Evolutionary conservation across 64 coral and sea anemone species (phyloP), one percentile per base, ranked within the genome.

Genomic region (Orbicella faveolata): DNA sequence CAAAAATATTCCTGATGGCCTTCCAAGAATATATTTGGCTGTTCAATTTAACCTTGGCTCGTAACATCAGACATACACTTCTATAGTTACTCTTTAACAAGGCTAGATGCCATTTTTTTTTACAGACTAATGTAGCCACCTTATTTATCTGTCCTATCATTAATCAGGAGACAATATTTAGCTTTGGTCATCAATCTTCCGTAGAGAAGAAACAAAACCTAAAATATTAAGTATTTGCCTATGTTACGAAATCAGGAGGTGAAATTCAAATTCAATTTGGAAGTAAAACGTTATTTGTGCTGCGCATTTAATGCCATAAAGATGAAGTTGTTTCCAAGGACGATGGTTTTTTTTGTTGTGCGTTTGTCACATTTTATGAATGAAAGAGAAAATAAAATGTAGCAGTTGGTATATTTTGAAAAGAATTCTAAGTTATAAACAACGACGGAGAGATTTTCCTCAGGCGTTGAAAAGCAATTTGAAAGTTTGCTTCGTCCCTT

Each of bases 401-500:
- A 12, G 7, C n/a, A n/a, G 3, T 25, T 4, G 67, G 1, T 70
- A n/a, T 70, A 70, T 70, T 70, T 70, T n/a, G 34, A 17, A 17
- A 72, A 52, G 73, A 26, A 85, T 51, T 67, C 11, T 52, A 73
- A 48, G 39, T 69, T 65, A 25, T 73, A 41, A 51, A 30, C 20
- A 21, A 11, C 44, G 44, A 25, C 48, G 18, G 17, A 52, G 2
- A 11, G 61, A 16, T 72, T 51, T 72, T 72, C 82, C 82, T 21
- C 36, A 85, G 82, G 82, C 82, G 44, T 11, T 25, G 19, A 85
- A 85, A 73, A 70, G 82, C 37, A 85, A 85, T 85, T 70, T 85
- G 20, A 72, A 72, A 85, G 82, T 85, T 85, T 85, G 64, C 65
- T 44, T 41, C 82, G 21, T 85, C n/a, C 63, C 65, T 70, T 85